These are phyloP conservation scores for Prochilodus magdalenae DNA, from an alignment of 2,113 vertebrate species.

Conservation along the genomic window DNA sequence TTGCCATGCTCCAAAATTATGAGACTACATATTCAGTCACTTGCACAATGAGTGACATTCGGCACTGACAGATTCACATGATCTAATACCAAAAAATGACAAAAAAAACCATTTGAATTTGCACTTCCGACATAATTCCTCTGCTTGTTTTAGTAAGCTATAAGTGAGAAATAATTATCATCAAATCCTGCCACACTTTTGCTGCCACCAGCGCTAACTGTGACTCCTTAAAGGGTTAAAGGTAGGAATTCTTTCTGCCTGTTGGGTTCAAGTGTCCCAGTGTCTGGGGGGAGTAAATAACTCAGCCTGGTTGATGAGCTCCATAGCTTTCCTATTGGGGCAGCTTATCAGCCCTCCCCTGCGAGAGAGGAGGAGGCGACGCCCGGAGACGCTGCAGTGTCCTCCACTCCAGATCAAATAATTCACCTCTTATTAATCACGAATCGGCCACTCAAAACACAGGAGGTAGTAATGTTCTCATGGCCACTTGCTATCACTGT, in stretches of 20 bases:
- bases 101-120: no score
- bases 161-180: not conserved
- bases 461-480: conserved; percentile 57
- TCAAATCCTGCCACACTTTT: not conserved
- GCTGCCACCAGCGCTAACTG: not conserved
- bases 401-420: conserved; percentile 63
- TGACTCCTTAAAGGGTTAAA: not conserved
- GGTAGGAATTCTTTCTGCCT: conserved; percentile 25
- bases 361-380: conserved; percentile 44
- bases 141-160: not conserved
- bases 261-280: conserved; percentile 51
- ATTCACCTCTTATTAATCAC: conserved; percentile 63
- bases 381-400: conserved; percentile 53
- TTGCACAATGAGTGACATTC: no score
- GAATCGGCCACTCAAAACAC: conserved; percentile 53
- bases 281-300: conserved; percentile 40
- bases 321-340: conserved; percentile 51
- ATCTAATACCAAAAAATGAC: no score
- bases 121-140: no score
- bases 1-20: not conserved
- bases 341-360: conserved; percentile 58
- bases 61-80: no score
- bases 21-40: not conserved
- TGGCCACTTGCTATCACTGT: conserved; percentile 57
- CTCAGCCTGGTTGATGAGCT: conserved; percentile 52